phyloP scores from a whole-genome alignment of 2,797 vertebrate genomes.

The Dendrocincla tyrannina region DNA sequence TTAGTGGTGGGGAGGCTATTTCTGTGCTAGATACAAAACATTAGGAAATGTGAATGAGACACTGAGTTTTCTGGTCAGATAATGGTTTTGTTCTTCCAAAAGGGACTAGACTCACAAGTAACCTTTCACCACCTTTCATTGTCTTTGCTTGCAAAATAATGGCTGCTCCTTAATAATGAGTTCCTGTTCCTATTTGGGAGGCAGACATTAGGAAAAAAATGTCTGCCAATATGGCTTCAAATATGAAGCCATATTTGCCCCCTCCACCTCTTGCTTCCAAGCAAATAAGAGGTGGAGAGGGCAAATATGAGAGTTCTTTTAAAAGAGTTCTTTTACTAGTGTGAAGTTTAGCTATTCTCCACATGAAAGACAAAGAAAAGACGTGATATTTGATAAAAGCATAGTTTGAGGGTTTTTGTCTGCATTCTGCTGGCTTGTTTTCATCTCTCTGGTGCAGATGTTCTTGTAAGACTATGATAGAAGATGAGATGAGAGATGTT shows the following conservation, averaged over 20 bases:
- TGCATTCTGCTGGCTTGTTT: not conserved
- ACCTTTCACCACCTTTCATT: not conserved
- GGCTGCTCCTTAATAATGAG: not conserved
- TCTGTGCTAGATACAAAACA: not conserved
- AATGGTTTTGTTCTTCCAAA: not conserved
- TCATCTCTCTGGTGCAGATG: not conserved
- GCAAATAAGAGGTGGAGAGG: not conserved
- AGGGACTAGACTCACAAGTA: not conserved
- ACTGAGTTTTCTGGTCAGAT: not conserved
- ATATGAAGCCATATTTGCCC: not conserved
- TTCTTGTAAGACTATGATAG: not conserved
- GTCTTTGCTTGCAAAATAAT: not conserved
- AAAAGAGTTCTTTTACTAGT: not conserved
- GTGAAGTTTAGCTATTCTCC: not conserved
- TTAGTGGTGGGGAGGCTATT: not conserved
- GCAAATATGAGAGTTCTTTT: no score
- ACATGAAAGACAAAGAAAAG: not conserved
- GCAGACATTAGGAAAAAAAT: not conserved
- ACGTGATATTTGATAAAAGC: not conserved
- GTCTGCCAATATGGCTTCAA: no score
- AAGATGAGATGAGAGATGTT: not conserved
- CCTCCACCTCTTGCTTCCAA: not conserved
- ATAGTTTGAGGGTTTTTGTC: not conserved
- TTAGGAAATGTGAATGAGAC: not conserved
- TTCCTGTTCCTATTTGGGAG: not conserved